A percentile compares a stretch with the other conserved stretches of the same genome.
Evolutionary conservation across 2,888 invertebrate species (phyloP).

Genomic region (Drosophila tripunctata): DNA sequence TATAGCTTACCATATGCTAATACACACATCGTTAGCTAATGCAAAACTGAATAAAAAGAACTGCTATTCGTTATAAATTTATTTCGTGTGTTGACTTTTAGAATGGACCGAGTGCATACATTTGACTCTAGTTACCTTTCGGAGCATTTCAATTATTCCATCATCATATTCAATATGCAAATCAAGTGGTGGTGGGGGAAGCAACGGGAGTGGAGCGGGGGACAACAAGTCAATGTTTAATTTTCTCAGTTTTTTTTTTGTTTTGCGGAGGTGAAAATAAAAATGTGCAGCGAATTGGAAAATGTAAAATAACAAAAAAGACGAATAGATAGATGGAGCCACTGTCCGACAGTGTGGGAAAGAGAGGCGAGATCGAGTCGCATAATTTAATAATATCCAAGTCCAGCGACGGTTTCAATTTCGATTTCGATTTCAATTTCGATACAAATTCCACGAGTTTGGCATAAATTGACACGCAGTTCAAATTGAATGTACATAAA

Average conservation of each 20-base stretch:
- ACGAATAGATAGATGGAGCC: background rate
- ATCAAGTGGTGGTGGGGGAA: constrained; percentile 24
- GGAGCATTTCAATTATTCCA: constrained; percentile 60
- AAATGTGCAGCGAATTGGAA: constrained; percentile 65
- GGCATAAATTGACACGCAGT: constrained; percentile 58
- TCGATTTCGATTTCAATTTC: constrained; percentile 26
- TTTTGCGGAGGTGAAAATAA: constrained; percentile 52
- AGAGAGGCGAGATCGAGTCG: constrained; percentile 21
- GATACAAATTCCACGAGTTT: constrained; percentile 21
- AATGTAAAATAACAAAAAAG: constrained; percentile 49
- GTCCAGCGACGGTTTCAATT: constrained; percentile 40
- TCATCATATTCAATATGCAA: constrained; percentile 73
- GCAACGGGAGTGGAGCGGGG: background rate
- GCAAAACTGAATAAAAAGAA: constrained; percentile 16
- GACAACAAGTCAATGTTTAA: constrained; percentile 25
- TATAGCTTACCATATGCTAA: constrained; percentile 10
- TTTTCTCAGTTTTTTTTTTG: constrained; percentile 1
- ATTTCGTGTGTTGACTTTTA: constrained; percentile 5
- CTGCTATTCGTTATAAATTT: constrained; percentile 1
- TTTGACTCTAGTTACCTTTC: constrained; percentile 25
- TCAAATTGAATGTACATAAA: constrained; percentile 45
- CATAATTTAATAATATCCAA: constrained; percentile 69
- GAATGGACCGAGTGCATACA: constrained; percentile 18
- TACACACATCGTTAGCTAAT: constrained; percentile 19
- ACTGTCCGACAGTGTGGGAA: background rate